Evolutionary conservation across 1,140 invertebrate genomes (phyloP).

Genomic region (Idris sp.): DNA sequence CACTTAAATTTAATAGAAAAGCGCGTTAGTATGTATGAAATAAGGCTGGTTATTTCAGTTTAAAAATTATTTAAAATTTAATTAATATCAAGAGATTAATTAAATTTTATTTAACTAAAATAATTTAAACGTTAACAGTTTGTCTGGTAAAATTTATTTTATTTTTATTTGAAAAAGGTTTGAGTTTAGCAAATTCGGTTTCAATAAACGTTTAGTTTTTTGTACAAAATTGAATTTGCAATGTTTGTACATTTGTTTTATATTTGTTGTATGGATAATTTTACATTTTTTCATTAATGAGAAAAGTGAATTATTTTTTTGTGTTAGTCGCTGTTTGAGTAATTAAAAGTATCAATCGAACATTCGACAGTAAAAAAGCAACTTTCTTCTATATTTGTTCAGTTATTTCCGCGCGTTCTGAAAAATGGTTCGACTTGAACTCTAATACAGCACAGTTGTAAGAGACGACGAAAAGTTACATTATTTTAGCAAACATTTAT

Average conservation of each 20-base stretch:
- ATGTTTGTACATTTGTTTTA: conserved; percentile 1
- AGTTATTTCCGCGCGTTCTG: conserved; percentile 30
- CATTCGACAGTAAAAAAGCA: conserved; percentile 27
- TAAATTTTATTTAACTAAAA: too few relatives aligned
- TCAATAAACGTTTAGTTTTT: too few relatives aligned
- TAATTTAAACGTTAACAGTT: too few relatives aligned
- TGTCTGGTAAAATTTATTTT: too few relatives aligned
- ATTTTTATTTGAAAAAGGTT: too few relatives aligned
- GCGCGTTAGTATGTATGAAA: too few relatives aligned
- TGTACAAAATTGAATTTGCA: too few relatives aligned
- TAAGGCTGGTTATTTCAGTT: too few relatives aligned
- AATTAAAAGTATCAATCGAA: conserved; percentile 39
- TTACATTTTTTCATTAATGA: conserved; percentile 3
- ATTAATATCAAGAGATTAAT: too few relatives aligned
- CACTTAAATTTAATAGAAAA: too few relatives aligned
- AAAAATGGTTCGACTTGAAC: conserved; percentile 40
- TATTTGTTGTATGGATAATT: not conserved
- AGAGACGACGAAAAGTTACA: conserved; percentile 27
- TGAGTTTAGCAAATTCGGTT: too few relatives aligned
- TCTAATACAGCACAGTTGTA: conserved; percentile 13
- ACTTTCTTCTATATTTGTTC: conserved; percentile 35
- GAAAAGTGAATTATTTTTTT: conserved; percentile 14
- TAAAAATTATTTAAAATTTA: too few relatives aligned
- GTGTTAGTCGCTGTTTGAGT: conserved; percentile 1
- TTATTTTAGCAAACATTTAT: conserved; percentile 10